These are phyloP conservation scores for Melitaea athalia DNA, from an alignment of 2,888 invertebrate genomes.

Conservation along the genomic window DNA sequence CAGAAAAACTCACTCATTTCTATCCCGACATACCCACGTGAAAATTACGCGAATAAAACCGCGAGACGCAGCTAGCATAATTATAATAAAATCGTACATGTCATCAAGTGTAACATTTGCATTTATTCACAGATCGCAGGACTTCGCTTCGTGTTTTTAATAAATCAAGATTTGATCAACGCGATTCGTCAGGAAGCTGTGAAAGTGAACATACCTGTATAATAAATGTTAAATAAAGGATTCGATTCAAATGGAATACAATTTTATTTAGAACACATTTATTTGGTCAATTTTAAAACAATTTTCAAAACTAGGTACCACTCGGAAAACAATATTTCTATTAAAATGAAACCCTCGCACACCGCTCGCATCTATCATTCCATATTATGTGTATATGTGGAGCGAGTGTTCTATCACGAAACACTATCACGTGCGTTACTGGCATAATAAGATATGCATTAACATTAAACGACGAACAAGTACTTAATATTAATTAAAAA, in stretches of 20 bases:
- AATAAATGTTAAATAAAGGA: slow-evolving; percentile 50
- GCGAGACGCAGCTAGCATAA: no score
- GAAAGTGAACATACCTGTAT: slow-evolving; percentile 85
- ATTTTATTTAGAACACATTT: slow-evolving; percentile 80
- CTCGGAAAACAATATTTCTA: slow-evolving; percentile 66
- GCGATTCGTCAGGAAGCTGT: slow-evolving; percentile 94
- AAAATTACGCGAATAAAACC: no score
- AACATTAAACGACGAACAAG: slow-evolving; percentile 63
- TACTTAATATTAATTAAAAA: slow-evolving; percentile 51
- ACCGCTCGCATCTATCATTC: slow-evolving; percentile 38
- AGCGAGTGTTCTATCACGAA: slow-evolving; percentile 65
- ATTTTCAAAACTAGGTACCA: slow-evolving; percentile 72
- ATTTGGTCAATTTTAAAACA: slow-evolving; percentile 80
- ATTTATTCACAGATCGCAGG: slow-evolving; percentile 88
- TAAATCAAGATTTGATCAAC: slow-evolving; percentile 95
- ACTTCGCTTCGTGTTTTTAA: slow-evolving; percentile 94
- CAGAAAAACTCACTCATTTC: no score
- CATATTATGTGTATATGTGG: slow-evolving; percentile 47
- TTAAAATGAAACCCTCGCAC: slow-evolving; percentile 42
- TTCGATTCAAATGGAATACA: slow-evolving; percentile 34
- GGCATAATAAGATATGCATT: slow-evolving; percentile 73
- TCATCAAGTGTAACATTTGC: slow-evolving; percentile 25
- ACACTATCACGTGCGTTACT: slow-evolving; percentile 78
- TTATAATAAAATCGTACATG: no score
- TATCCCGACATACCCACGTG: no score